These are phyloP conservation scores for Cassiopea andromeda DNA, from an alignment of 30 jellyfish, hydroid and myxozoan genomes.

Conservation along the genomic window DNA sequence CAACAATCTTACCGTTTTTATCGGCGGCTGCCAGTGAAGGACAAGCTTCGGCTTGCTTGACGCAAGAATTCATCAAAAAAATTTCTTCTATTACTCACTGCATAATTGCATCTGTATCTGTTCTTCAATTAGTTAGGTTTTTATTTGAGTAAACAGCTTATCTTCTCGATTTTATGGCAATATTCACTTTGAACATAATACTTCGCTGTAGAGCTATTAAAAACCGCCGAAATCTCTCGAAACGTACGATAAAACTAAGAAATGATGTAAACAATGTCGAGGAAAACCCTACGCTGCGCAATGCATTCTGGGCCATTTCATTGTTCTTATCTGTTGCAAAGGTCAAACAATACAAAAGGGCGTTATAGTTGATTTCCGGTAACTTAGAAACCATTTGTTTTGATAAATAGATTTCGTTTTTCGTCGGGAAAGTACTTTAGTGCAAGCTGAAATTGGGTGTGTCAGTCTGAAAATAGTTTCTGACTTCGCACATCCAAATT, in stretches of 20 bases:
- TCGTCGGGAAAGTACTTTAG: not conserved
- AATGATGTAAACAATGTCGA: constrained; percentile 38
- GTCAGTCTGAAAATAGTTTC: too few relatives aligned
- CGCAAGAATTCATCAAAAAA: constrained; percentile 64
- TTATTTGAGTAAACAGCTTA: not conserved
- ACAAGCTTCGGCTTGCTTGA: constrained; percentile 51
- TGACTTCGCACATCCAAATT: too few relatives aligned
- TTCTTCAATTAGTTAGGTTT: not conserved
- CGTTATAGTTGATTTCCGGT: constrained; percentile 21
- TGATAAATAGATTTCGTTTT: not conserved
- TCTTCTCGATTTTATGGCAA: not conserved
- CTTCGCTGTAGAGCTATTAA: not conserved
- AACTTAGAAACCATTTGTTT: constrained; percentile 11
- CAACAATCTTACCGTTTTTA: constrained; percentile 1
- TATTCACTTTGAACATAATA: not conserved
- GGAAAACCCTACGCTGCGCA: constrained; percentile 60
- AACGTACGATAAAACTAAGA: constrained; percentile 6
- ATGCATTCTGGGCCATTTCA: constrained; percentile 54
- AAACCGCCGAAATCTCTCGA: constrained; percentile 1
- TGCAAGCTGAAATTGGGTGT: too few relatives aligned
- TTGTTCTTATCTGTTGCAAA: constrained; percentile 20
- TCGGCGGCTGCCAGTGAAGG: constrained; percentile 48
- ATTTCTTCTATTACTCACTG: constrained; percentile 30
- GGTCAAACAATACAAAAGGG: constrained; percentile 8
- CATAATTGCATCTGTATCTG: constrained; percentile 13